A percentile compares a stretch with the other conserved stretches of the same genome.
These are phyloP conservation scores for Mobula birostris DNA, from an alignment of 2,113 vertebrate species.

Conservation along the genomic window DNA sequence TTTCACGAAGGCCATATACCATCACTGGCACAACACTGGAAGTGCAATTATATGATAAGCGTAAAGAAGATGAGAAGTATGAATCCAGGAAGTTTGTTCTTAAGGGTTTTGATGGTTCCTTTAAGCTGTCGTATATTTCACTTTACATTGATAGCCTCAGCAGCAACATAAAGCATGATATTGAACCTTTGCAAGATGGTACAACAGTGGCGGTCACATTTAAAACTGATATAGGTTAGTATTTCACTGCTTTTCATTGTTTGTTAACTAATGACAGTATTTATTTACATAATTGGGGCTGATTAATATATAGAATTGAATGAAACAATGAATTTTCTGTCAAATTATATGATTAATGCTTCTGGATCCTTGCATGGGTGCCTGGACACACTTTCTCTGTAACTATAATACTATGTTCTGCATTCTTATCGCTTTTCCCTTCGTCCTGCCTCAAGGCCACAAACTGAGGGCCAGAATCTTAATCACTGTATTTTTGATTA, in stretches of 20 bases:
- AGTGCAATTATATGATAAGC: slow-evolving; percentile 41
- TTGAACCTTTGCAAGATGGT: slow-evolving; percentile 47
- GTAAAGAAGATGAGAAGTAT: slow-evolving; percentile 23
- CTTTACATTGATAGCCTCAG: slow-evolving; percentile 49
- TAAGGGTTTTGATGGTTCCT: slow-evolving; percentile 44
- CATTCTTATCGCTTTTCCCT: no score
- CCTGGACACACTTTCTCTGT: no score
- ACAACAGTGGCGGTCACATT: slow-evolving; percentile 47
- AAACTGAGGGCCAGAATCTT: no score
- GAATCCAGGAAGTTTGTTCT: slow-evolving; percentile 47
- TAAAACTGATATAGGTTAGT: slow-evolving; percentile 46
- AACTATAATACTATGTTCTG: no score
- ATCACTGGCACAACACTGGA: slow-evolving; percentile 38
- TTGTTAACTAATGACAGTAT: no score
- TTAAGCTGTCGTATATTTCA: slow-evolving; percentile 40
- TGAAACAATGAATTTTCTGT: neutral
- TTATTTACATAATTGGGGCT: neutral
- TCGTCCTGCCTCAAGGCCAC: no score
- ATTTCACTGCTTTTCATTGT: neutral
- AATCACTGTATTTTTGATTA: no score
- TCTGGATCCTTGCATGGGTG: no score
- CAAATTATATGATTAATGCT: neutral
- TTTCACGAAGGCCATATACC: slow-evolving; percentile 41
- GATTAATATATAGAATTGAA: no score
- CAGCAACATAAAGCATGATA: slow-evolving; percentile 42